Evolutionary conservation across 2,113 vertebrate species (phyloP), one percentile per base, ranked within the genome.

Genomic region (Gavia stellata): DNA sequence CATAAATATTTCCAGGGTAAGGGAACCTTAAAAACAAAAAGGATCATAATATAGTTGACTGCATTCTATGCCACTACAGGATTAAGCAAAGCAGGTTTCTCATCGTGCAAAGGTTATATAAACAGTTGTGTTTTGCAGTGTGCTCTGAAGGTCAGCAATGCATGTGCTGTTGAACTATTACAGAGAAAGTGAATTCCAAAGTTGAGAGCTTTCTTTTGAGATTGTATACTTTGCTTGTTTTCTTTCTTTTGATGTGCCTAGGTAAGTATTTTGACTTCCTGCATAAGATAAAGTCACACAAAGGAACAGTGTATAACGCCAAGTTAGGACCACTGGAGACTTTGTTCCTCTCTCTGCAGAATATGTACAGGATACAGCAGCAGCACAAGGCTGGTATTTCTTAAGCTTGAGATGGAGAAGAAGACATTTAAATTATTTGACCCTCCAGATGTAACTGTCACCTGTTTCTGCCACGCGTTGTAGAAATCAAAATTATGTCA

Each of bases 131-230:
- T 62, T 81, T 34, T 49, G 71, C 2, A 2, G n/a, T 38, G 56
- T 21, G 72, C 73, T 65, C 42, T 44, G 11, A 66, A 90, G 80
- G 83, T 94, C 92, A 82, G 58, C 66, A 77, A 47, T 20, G 78
- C 34, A 9, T 0, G 44, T 24, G 33, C 75, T 86, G 58, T n/a
- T 53, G 61, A 55, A 45, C 29, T 36, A 2, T 34, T 19, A 26
- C 12, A 10, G 90, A 49, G 88, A 90, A 90, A 96, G 94, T 83
- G 90, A 81, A 94, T 92, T 88, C 84, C 92, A 53, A 49, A 42
- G 66, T 0, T n/a, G 31, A 82, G 40, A 72, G 87, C 84, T 75
- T 29, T 17, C 61, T 72, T 61, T n/a, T 62, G 40, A 81, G 56
- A n/a, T 42, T 36, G 29, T 34, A 67, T 17, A 21, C 84, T 87